These are phyloP conservation scores for Oegoconia quadripuncta DNA, from an alignment of 2,888 invertebrate genomes.

Conservation along the genomic window DNA sequence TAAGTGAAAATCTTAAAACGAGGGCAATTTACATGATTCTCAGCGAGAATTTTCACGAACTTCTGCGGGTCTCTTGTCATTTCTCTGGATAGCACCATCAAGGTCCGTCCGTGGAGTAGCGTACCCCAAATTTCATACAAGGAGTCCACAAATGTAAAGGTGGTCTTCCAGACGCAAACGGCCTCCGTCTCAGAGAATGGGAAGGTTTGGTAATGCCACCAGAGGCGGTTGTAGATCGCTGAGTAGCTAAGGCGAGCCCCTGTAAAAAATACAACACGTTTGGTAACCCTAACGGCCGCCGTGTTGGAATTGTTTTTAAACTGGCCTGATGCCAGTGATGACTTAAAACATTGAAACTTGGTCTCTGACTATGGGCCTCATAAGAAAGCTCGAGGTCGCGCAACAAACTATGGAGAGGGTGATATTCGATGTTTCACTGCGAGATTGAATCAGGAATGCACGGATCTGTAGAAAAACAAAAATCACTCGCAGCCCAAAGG, in stretches of 20 bases:
- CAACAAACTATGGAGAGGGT: too few species aligned
- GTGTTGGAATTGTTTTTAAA: too few species aligned
- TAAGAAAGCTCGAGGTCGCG: too few species aligned
- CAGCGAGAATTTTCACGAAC: constrained; percentile 83
- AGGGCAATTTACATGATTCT: constrained; percentile 80
- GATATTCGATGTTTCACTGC: too few species aligned
- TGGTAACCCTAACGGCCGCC: too few species aligned
- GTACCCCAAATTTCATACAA: constrained; percentile 94
- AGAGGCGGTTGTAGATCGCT: constrained; percentile 88
- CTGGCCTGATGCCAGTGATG: too few species aligned
- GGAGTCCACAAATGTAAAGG: constrained; percentile 94
- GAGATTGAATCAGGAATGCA: too few species aligned
- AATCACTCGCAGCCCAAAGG: too few species aligned
- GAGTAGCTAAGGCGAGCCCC: constrained; percentile 89
- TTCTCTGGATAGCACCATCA: constrained; percentile 86
- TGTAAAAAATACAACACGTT: constrained; percentile 43
- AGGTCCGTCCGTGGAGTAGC: constrained; percentile 83
- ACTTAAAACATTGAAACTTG: too few species aligned
- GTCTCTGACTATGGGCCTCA: too few species aligned
- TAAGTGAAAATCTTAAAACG: not conserved
- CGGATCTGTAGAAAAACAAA: too few species aligned
- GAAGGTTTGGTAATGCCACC: constrained; percentile 92
- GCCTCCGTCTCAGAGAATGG: constrained; percentile 84
- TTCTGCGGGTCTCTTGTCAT: constrained; percentile 88
- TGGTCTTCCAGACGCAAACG: constrained; percentile 92